Conservation (phyloP, 2,113 vertebrate genomes). For the Harpagus bidentatus region DNA sequence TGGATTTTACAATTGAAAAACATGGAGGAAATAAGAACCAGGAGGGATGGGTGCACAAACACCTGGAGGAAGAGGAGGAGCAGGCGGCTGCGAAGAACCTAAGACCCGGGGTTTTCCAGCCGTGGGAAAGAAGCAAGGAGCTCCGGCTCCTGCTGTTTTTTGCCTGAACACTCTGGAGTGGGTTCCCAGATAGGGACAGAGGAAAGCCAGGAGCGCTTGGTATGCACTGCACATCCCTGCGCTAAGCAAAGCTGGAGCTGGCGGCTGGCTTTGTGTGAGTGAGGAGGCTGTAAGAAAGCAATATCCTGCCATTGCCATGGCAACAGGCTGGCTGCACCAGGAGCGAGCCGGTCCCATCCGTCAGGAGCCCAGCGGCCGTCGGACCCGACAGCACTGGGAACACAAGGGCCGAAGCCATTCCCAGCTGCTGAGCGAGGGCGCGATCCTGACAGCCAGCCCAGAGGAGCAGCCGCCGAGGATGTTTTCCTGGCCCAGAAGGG, state of each 20-base stretch:
- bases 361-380: background rate
- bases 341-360: conserved; percentile 18
- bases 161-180: background rate
- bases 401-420: background rate
- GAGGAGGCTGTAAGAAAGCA: conserved; percentile 69
- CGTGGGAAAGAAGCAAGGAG: conserved; percentile 25
- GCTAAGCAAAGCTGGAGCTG: conserved; percentile 65
- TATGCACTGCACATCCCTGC: conserved; percentile 64
- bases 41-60: accelerated
- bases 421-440: background rate
- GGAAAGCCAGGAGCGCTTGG: conserved; percentile 63
- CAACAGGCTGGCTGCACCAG: conserved; percentile 42
- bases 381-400: accelerated
- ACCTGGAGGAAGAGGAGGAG: background rate
- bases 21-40: background rate
- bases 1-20: background rate
- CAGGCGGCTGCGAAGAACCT: accelerated
- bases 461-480: background rate
- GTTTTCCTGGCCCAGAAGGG: background rate
- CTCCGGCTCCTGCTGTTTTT: background rate
- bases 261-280: conserved; percentile 65
- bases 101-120: background rate
- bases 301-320: conserved; percentile 72
- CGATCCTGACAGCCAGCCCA: background rate
- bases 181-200: background rate